Base-by-base conservation (phyloP, 2,797 vertebrate genomes). In the Bryconaethiops microstoma region DNA sequence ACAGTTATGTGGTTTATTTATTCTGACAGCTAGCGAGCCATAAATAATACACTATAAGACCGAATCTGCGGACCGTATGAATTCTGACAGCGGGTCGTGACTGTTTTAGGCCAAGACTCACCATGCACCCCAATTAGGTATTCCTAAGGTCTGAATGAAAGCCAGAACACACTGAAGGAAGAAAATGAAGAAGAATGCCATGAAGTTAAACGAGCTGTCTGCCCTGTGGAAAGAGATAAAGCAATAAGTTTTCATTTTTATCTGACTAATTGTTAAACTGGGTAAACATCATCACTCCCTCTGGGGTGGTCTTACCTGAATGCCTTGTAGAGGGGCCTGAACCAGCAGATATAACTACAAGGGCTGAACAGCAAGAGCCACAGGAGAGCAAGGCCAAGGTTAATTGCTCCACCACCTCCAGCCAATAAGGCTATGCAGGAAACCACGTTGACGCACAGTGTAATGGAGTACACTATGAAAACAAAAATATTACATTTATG, bases 151-250 rank as follows among this genome's bases (percentile, higher is more conserved):
- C 90, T 99, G 98, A 86, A 99, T 92, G 54, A 96, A 4, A 0
- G 94, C 84, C 63, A 99, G 87, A 21, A 98, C 17, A 68, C 96
- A 96, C 89, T 99, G 98, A 0, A 94, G 91, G 17, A 96, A 96
- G 14, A 98, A 98, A 90, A 98, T 79, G 92, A 99, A 98, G 95
- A 99, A 99, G 88, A 99, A 99, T 2, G 93, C 81, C 97, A 99
- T 99, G 83, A 97, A 99, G 89, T 99, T 99, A 89, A 98, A 99
- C 1, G 97, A 99, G 87, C 98, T 99, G 91, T 99, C 96, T 0
- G 98, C 96, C 88, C 98, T 99, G 83, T 0, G 4, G 59, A 86
- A 42, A 81, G 0, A 83, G 45, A 42, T 62, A 63, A 76, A 72
- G 4, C 67, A 67, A 82, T 1, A 52, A 59, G 29, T 42, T 29